Evolutionary conservation across 2,888 invertebrate species (phyloP), one percentile per base, ranked within the genome.

Genomic region (Plebejus melissa): DNA sequence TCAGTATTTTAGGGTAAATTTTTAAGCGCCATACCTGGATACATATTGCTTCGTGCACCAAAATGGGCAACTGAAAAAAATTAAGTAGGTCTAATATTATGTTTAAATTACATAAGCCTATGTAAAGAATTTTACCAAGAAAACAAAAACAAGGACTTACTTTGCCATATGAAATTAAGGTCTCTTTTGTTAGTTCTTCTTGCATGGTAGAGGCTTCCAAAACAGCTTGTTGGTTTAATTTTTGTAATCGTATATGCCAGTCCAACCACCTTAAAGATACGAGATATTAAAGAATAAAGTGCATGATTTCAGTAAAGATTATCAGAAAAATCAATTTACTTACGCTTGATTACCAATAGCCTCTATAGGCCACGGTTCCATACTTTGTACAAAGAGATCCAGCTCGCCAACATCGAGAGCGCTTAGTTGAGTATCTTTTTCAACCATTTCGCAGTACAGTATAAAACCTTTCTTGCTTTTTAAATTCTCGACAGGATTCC

Each of bases 121-220:
- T 46, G 2, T 0, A 41, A 7, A 50, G 0, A 50, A 54, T 16
- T 54, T 54, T 54, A 46, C 46, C 9, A 46, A 54, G 54, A 54
- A 54, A 54, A 4, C 54, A 54, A 38, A 57, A 74, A 69, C 16
- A 58, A 46, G 36, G 32, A 74, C 70, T 76, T 85, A 97, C 96
- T 94, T 97, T 97, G 81, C 95, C 96, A 83, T 94, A 94, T 3
- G 96, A 94, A 78, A 98, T 95, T 9, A 98, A 91, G 74, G 95
- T 95, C 90, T 98, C 98, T 89, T 98, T 98, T 0, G 98, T 96
- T 75, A 95, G 94, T 88, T 98, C 98, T 87, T 98, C 98, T 80
- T 96, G 95, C 83, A 96, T 92, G 41, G 95, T 94, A 13, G 95
- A 94, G 0, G 97, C 97, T 93, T 98, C 98, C 69, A 97, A 86